Base-by-base conservation (phyloP, 1,140 invertebrate species). In the Akabosia matsudoensis region DNA sequence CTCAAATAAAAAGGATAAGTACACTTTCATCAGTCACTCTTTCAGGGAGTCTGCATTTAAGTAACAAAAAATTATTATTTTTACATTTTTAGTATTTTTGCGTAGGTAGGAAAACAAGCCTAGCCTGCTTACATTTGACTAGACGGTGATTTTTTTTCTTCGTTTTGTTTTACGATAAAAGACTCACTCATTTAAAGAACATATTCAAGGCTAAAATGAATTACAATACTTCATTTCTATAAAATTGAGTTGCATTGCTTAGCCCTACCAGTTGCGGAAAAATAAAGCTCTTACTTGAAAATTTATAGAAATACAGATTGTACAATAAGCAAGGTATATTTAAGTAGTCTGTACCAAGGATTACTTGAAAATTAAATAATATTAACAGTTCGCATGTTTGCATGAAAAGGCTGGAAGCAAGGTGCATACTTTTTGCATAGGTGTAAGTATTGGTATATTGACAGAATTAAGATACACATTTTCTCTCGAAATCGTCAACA, bases 1-100 rank as follows among this genome's bases (percentile, higher is more conserved):
- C 18, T 45, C 7, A 45, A 45, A 7, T 10, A 18, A 45, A 45
- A 45, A 45, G 18, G 37, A 56, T 56, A 56, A 56, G 54, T 56
- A 56, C 54, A 56, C 54, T 56, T 56, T 16, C n/a, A 7, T 56
- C 54, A 56, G 54, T 56, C 54, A 56, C 10, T 56, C 37, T 45
- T 18, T 7, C 37, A 10, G 18, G 37, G 37, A 45, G 37, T 45
- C 37, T 45, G 37, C 18, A 10, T 45, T 45, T 10, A 45, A 18
- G 7, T 10, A 45, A 7, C 37, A 45, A 45, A 45, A 45, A 45
- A 45, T 45, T 45, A 45, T 45, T 18, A 45, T 45, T 45, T 10
- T 45, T 45, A 45, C 18, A 45, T 45, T 45, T 10, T 45, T 45
- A n/a, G n/a, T n/a, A n/a, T n/a, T 45, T 10, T 18, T 45, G 37